These are phyloP conservation scores for Siphamia tubifer DNA, from an alignment of 2,113 vertebrate genomes.

Conservation along the genomic window DNA sequence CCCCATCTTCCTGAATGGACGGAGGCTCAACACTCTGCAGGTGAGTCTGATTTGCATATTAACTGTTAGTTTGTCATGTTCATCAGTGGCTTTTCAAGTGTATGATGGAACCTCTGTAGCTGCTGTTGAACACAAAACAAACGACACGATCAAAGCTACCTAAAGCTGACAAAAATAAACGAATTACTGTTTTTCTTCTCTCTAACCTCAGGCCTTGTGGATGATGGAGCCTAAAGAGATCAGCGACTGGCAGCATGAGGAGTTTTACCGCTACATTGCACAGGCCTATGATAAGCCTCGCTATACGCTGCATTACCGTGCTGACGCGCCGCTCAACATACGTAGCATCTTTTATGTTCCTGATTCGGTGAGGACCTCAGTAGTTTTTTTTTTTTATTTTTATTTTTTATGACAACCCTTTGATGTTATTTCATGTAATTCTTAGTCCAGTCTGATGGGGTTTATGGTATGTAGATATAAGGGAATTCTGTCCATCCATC, in stretches of 20 bases:
- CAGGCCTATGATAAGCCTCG: slow-evolving; percentile 92
- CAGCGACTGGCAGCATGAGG: slow-evolving; percentile 90
- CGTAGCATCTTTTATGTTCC: slow-evolving; percentile 96
- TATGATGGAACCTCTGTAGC: too few relatives aligned
- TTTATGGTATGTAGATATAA: too few relatives aligned
- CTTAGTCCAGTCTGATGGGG: too few relatives aligned
- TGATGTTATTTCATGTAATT: too few relatives aligned
- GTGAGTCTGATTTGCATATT: slow-evolving; percentile 66
- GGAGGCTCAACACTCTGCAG: slow-evolving; percentile 91
- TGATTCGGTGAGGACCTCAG: slow-evolving; percentile 76
- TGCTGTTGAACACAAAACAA: too few relatives aligned
- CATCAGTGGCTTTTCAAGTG: too few relatives aligned
- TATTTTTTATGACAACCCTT: background rate
- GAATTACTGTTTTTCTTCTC: background rate
- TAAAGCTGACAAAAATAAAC: background rate
- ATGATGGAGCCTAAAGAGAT: slow-evolving; percentile 94
- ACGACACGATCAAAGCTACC: background rate
- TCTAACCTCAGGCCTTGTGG: slow-evolving; percentile 88
- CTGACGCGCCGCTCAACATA: slow-evolving; percentile 94
- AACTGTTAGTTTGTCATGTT: too few relatives aligned
- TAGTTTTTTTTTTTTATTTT: background rate
- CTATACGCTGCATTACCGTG: slow-evolving; percentile 91
- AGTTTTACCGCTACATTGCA: slow-evolving; percentile 92
- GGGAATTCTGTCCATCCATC: too few relatives aligned
- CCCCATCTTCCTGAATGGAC: slow-evolving; percentile 92